A percentile compares a stretch with the other conserved stretches of the same genome.
Conservation (phyloP, 23 tunicate genomes). For the Oikopleura dioica region DNA sequence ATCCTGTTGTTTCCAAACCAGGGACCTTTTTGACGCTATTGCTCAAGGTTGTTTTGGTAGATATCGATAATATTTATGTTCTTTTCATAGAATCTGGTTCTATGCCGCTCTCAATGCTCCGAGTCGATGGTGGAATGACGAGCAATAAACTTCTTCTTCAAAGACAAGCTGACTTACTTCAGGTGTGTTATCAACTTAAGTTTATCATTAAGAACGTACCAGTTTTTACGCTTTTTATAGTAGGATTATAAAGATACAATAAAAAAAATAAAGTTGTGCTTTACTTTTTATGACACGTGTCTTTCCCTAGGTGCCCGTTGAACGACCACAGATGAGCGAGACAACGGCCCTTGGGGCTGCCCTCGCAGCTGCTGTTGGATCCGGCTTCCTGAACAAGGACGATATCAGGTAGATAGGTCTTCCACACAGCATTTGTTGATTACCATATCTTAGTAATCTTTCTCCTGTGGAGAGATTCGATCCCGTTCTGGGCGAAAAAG, state of each 20-base stretch:
- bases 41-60: background rate
- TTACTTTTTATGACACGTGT: too few species aligned
- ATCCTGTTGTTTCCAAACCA: conserved; percentile 79
- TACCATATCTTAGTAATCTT: background rate
- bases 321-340: conserved; percentile 49
- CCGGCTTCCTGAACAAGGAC: conserved; percentile 40
- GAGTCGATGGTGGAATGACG: conserved; percentile 98
- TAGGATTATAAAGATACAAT: too few species aligned
- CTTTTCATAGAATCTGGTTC: conserved; percentile 3
- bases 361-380: conserved; percentile 66
- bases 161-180: conserved; percentile 72
- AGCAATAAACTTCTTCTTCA: conserved; percentile 59
- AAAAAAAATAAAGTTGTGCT: too few species aligned
- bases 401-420: background rate
- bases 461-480: background rate
- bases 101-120: conserved; percentile 15
- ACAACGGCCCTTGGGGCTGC: conserved; percentile 92
- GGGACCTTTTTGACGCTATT: conserved; percentile 18
- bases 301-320: background rate
- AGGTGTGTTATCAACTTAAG: background rate
- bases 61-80: background rate
- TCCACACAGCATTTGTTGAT: too few species aligned
- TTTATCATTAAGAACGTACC: too few species aligned
- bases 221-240: too few species aligned
- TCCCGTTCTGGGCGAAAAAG: background rate